Evolutionary conservation across 1,140 invertebrate genomes (phyloP).

Genomic region (Agrypnia vestita): DNA sequence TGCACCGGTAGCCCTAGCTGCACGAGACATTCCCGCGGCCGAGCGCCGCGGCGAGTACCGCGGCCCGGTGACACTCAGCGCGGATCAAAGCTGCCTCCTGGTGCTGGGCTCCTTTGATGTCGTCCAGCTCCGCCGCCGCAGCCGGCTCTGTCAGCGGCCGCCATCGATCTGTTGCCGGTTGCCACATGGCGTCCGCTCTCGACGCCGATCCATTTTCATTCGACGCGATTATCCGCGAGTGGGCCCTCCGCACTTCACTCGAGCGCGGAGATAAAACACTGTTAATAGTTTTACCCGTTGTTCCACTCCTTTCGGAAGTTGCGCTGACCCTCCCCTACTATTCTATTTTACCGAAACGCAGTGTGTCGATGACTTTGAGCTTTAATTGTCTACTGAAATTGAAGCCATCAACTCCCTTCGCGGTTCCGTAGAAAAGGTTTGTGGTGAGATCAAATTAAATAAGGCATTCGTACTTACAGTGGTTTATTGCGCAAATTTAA

Average conservation of each 20-base stretch:
- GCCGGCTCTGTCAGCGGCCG: neutral
- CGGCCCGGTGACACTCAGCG: neutral
- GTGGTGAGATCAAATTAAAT: no score
- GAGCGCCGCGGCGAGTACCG: neutral
- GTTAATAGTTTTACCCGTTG: constrained; percentile 12
- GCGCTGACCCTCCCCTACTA: no score
- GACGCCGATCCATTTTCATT: constrained; percentile 29
- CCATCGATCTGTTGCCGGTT: constrained; percentile 19
- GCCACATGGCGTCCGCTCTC: neutral
- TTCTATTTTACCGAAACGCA: no score
- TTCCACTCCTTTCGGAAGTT: neutral
- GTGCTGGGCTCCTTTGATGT: constrained; percentile 18
- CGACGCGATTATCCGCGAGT: constrained; percentile 27
- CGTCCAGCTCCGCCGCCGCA: neutral
- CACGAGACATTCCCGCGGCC: constrained; percentile 33
- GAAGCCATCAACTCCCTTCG: no score
- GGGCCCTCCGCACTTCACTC: neutral
- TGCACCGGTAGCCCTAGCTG: no score
- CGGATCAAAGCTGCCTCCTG: neutral
- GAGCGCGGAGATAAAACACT: constrained; percentile 14
- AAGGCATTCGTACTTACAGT: no score
- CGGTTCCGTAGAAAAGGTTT: no score
- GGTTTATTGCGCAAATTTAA: no score
- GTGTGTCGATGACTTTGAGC: no score
- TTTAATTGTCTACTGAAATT: no score